Base-by-base conservation (phyloP, 2,888 invertebrate genomes). In the Metacarcinus magister region DNA sequence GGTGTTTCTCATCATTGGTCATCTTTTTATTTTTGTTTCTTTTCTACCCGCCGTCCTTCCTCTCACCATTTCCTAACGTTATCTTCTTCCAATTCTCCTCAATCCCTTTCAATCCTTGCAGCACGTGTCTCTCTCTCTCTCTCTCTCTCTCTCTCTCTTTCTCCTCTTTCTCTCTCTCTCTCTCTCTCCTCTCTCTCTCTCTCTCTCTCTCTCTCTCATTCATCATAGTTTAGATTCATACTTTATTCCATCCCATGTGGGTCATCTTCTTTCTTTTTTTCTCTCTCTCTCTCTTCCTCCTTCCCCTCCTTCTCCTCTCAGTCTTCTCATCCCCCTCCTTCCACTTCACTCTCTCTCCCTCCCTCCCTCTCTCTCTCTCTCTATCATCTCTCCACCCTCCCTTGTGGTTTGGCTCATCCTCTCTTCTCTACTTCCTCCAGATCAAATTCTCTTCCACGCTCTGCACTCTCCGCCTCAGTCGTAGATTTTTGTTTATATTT, bases 401-500 rank as follows among this genome's bases (percentile, higher is more conserved):
- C 82, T 32, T 82, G 82, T 82, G 82, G 82, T 32, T 82, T 82
- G 28, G 32, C 32, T 82, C 32, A 82, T 82, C 82, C 82, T 82
- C 82, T 82, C 82, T 82, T 23, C 82, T 82, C 82, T 32, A 82
- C 82, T 82, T 82, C 82, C 82, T 32, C 82, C 82, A 82, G 28
- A 82, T 82, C 82, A 82, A 82, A 82, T 82, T 82, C 32, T 32
- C 82, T 4, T 32, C 28, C 32, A 10, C 32, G 32, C 32, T 82
- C n/a, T 23, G 8, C 7, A 82, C 82, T 82, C 32, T 32, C 32
- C 0, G 3, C 32, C 10, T 32, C 28, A 8, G 7, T 82, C 82
- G 82, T 82, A 8, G 32, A 5, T 82, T 82, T 82, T 82, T 32
- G 82, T 82, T 82, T 82, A 67, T 67, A 8, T 67, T 67, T 67